Evolutionary conservation across 1,140 invertebrate species (phyloP).

Genomic region (Schmidtea mediterranea): DNA sequence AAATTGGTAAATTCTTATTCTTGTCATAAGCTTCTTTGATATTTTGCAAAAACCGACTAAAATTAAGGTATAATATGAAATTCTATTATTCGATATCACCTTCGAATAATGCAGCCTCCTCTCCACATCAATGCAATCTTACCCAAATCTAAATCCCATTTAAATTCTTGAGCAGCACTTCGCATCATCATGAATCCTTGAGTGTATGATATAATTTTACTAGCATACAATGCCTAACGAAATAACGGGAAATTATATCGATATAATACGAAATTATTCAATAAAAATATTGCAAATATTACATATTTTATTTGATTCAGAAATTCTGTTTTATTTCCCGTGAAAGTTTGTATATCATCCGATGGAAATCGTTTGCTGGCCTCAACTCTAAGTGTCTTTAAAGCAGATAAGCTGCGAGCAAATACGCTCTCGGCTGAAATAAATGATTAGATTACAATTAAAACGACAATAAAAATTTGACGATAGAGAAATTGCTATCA

Average conservation of each 20-base stretch:
- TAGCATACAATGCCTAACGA: conserved; percentile 60
- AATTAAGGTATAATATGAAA: too few species aligned
- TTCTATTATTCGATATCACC: conserved; percentile 25
- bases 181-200: conserved; percentile 94
- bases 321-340: too few species aligned
- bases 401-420: neutral
- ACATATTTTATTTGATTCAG: too few species aligned
- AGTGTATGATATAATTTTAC: conserved; percentile 92
- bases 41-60: conserved; percentile 66
- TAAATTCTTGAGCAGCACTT: conserved; percentile 61
- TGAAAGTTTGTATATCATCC: too few species aligned
- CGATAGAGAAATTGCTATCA: too few species aligned
- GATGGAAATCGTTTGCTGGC: conserved; percentile 4
- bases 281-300: neutral
- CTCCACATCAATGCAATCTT: conserved; percentile 97
- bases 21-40: conserved; percentile 84
- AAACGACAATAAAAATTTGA: too few species aligned
- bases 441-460: too few species aligned
- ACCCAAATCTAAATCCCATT: conserved; percentile 88
- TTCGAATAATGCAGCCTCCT: conserved; percentile 91
- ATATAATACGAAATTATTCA: too few species aligned
- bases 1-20: conserved; percentile 56
- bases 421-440: conserved; percentile 25
- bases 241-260: neutral
- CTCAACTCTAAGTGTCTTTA: neutral